Percentiles rank a stretch among this genome's conserved stretches.
These are phyloP conservation scores for Champsocephalus esox DNA, from an alignment of 2,797 vertebrate genomes.

Conservation along the genomic window DNA sequence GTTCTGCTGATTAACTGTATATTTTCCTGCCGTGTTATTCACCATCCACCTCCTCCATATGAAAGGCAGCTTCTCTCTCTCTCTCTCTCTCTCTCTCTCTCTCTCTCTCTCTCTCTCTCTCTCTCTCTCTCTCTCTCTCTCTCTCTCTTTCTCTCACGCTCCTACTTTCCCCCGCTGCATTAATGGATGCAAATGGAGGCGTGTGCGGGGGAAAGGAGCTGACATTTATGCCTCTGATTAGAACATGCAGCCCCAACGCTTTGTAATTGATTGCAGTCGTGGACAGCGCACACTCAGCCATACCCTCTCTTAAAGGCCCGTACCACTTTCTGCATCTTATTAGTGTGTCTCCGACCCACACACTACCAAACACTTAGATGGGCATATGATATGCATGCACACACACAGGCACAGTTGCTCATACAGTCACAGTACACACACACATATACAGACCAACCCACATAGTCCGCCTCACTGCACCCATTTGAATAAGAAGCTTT, in stretches of 20 bases:
- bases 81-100: conserved; percentile 14
- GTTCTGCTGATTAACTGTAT: conserved; percentile 12
- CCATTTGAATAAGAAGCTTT: conserved; percentile 71
- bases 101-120: conserved; percentile 12
- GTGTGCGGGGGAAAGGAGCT: conserved; percentile 78
- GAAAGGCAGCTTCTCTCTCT: conserved; percentile 39
- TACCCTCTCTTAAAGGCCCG: conserved; percentile 58
- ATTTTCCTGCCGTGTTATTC: conserved; percentile 28
- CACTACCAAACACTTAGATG: conserved; percentile 42
- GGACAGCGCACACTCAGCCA: conserved; percentile 72
- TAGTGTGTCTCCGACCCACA: conserved; percentile 40
- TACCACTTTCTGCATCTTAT: conserved; percentile 63
- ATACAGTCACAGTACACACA: conserved; percentile 17
- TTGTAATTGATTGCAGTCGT: conserved; percentile 81
- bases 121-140: conserved; percentile 10
- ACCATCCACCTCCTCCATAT: conserved; percentile 46
- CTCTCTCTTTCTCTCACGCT: conserved; percentile 46
- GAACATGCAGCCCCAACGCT: conserved; percentile 78
- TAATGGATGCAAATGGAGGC: conserved; percentile 83
- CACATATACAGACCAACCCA: conserved; percentile 13
- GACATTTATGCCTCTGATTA: conserved; percentile 86
- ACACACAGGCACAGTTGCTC: not conserved
- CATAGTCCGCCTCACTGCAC: conserved; percentile 44
- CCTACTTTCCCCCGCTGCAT: conserved; percentile 63
- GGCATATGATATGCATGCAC: conserved; percentile 24